These are phyloP conservation scores for Varecia variegata DNA, from an alignment of 2,797 vertebrate species.

Conservation along the genomic window DNA sequence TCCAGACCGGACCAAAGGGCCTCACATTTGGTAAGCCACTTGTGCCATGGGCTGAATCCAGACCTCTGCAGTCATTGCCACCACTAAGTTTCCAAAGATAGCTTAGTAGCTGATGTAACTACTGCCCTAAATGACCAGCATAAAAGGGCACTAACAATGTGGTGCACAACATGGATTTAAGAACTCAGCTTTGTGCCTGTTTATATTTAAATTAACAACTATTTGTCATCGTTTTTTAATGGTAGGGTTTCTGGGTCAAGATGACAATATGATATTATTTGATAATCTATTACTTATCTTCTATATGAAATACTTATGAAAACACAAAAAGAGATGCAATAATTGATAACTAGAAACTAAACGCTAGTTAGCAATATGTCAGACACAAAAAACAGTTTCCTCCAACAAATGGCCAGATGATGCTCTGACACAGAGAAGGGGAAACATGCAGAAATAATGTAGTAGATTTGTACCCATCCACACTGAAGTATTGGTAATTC, in stretches of 20 bases:
- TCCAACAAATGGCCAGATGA: neutral
- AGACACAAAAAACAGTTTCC: neutral
- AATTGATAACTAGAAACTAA: neutral
- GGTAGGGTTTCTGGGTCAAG: neutral
- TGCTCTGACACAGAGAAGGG: neutral
- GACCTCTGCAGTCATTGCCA: neutral
- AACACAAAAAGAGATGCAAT: neutral
- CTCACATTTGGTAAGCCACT: neutral
- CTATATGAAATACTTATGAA: neutral
- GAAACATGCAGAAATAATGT: neutral
- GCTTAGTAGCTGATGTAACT: too few relatives aligned
- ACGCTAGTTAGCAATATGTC: neutral
- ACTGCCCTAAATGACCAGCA: neutral
- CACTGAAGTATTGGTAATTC: neutral
- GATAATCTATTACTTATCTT: neutral
- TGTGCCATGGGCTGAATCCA: neutral
- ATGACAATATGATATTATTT: neutral
- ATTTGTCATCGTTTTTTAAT: neutral
- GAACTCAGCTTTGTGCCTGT: neutral
- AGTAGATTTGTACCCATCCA: neutral
- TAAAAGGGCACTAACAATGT: neutral
- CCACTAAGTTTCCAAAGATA: neutral
- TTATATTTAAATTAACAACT: neutral
- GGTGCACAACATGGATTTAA: neutral
- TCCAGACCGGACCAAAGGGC: rapidly evolving